These are phyloP conservation scores for Phylloscopus trochiloides DNA, from an alignment of 2,113 vertebrate genomes.

Conservation along the genomic window DNA sequence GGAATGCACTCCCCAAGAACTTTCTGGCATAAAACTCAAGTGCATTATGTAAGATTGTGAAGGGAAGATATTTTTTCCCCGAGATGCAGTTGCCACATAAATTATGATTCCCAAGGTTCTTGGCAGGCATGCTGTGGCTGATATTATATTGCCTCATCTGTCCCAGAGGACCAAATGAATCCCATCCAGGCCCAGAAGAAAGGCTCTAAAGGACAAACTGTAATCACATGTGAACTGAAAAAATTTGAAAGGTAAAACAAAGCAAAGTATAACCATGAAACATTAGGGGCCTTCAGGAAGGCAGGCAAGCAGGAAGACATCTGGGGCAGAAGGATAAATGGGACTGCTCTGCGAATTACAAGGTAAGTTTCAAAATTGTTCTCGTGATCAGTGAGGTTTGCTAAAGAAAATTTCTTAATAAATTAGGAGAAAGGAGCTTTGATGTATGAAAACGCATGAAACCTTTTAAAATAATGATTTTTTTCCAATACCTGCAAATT, in stretches of 20 bases:
- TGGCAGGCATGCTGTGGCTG: accelerated
- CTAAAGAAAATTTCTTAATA: neutral
- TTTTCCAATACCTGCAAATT: neutral
- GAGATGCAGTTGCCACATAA: neutral
- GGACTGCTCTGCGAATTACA: neutral
- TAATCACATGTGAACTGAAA: neutral
- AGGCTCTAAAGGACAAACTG: neutral
- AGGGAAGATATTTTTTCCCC: neutral
- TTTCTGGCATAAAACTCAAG: neutral
- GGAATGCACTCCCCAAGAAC: neutral
- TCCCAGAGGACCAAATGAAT: neutral
- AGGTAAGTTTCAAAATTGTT: neutral
- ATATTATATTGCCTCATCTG: neutral
- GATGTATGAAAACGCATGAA: neutral
- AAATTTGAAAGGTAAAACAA: neutral
- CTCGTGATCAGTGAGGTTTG: neutral
- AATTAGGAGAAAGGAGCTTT: neutral
- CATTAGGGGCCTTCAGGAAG: neutral
- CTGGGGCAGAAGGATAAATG: neutral
- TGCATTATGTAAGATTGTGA: neutral
- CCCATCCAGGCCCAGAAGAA: neutral
- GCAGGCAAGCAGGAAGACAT: neutral
- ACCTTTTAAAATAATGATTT: accelerated
- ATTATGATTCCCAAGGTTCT: neutral
- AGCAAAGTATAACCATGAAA: neutral